These are phyloP conservation scores for Theropithecus gelada DNA, from an alignment of 2,113 vertebrate genomes.

Conservation along the genomic window DNA sequence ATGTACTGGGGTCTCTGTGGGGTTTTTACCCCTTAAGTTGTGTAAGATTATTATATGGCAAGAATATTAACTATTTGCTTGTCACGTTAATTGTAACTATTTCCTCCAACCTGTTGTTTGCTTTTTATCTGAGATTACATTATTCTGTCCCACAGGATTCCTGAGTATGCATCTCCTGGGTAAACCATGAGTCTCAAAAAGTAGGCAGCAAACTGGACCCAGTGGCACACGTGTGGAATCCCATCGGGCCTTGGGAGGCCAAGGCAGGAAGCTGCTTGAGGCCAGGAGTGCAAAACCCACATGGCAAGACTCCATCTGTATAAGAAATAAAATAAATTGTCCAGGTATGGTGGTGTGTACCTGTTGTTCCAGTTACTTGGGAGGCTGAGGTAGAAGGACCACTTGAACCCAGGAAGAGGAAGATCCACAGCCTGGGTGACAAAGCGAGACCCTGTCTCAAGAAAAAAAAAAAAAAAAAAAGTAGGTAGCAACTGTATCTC, in stretches of 20 bases:
- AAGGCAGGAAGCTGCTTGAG: too few relatives aligned
- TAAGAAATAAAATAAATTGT: too few relatives aligned
- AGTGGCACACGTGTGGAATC: too few relatives aligned
- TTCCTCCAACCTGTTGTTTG: background rate
- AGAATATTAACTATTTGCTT: background rate
- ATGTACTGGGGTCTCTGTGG: background rate
- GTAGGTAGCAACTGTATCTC: background rate
- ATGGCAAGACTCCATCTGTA: too few relatives aligned
- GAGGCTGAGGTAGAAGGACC: too few relatives aligned
- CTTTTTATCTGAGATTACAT: background rate
- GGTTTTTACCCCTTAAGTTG: background rate
- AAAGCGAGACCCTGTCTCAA: too few relatives aligned
- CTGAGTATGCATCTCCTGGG: background rate
- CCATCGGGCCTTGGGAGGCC: too few relatives aligned
- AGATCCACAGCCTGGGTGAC: too few relatives aligned
- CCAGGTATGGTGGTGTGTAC: too few relatives aligned
- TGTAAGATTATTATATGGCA: background rate
- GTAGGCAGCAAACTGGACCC: background rate
- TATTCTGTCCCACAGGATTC: background rate
- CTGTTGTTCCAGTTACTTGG: too few relatives aligned
- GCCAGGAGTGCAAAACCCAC: too few relatives aligned
- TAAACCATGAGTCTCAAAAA: background rate
- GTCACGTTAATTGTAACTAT: background rate
- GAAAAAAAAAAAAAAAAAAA: background rate
- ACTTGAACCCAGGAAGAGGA: too few relatives aligned